phyloP scores from a whole-genome alignment of 1,140 invertebrate genomes.

The Conus betulinus region DNA sequence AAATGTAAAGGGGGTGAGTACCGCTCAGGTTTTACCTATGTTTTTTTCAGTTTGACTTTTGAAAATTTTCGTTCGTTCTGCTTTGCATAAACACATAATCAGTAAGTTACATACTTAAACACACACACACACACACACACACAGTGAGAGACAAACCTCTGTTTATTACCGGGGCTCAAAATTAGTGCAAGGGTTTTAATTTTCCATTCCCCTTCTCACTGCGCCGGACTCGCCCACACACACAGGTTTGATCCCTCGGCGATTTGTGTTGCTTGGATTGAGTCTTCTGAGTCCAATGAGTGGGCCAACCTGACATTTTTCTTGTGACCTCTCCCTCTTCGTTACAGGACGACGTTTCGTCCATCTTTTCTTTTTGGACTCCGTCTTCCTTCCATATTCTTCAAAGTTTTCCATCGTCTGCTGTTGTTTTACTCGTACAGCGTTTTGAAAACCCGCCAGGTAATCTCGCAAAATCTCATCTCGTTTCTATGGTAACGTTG shows the following conservation, averaged over 20 bases:
- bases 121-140: too few species aligned
- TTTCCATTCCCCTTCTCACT: not conserved
- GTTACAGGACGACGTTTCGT: not conserved
- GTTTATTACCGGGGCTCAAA: not conserved
- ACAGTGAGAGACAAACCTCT: too few species aligned
- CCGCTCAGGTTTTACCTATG: too few species aligned
- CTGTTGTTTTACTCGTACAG: not conserved
- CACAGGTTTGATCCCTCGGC: not conserved
- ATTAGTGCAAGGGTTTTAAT: not conserved
- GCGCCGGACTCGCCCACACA: not conserved
- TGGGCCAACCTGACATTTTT: not conserved
- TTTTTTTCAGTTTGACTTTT: too few species aligned
- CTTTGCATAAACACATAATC: too few species aligned
- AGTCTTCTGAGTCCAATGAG: not conserved
- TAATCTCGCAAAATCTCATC: not conserved
- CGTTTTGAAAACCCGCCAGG: not conserved
- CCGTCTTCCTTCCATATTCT: not conserved
- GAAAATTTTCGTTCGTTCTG: too few species aligned
- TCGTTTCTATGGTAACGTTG: not conserved
- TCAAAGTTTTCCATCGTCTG: not conserved
- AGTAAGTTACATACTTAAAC: too few species aligned
- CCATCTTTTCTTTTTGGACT: not conserved
- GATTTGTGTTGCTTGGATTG: conserved; percentile 1
- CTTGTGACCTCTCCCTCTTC: not conserved
- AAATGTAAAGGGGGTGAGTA: too few species aligned